Base-by-base conservation (phyloP, 2,888 invertebrate species). In the Thereva nobilitata region DNA sequence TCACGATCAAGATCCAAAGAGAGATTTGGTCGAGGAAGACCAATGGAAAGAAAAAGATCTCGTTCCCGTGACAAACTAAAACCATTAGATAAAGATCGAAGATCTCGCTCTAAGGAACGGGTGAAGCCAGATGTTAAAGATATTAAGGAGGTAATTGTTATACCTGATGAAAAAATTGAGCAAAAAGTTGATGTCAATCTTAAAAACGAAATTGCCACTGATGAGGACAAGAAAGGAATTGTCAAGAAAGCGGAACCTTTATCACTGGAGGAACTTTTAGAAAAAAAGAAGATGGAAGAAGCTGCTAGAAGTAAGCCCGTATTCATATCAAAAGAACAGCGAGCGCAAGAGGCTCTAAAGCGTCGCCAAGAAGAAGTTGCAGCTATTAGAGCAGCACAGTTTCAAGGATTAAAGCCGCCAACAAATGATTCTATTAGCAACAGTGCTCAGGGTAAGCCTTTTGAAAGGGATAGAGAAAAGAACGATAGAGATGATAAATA, bases 211-310 rank as follows among this genome's bases (percentile, higher is more conserved):
- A 23, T 23, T 23, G 23, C 23, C 23, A 23, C 23, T 23, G 23
- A 23, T 35, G 35, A 52, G 8, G 57, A 57, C 34, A 9, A 38
- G 2, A 79, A 81, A 42, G 70, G 70, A 1, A 78, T 79, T 80
- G 71, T 76, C 75, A 12, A 83, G 77, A 80, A 83, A 79, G 71
- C 73, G 57, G 97, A 97, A 77, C 99, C 99, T 0, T 82, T 98
- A 10, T 98, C 98, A 4, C 82, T 99, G 66, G 99, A 99, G 79
- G 97, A 99, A 78, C 80, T 99, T 47, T 82, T 99, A 55, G 91
- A 94, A 0, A 97, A 96, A 80, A 97, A 97, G 78, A 97, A 98
- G 77, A 94, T 94, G 0, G 97, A 97, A 77, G 96, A 97, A 79
- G 93, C 92, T 75, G 95, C 93, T 1, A 86, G 93, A 61, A 93